Evolutionary conservation across 1,140 invertebrate genomes (phyloP).

Genomic region (Hycleus phaleratus): DNA sequence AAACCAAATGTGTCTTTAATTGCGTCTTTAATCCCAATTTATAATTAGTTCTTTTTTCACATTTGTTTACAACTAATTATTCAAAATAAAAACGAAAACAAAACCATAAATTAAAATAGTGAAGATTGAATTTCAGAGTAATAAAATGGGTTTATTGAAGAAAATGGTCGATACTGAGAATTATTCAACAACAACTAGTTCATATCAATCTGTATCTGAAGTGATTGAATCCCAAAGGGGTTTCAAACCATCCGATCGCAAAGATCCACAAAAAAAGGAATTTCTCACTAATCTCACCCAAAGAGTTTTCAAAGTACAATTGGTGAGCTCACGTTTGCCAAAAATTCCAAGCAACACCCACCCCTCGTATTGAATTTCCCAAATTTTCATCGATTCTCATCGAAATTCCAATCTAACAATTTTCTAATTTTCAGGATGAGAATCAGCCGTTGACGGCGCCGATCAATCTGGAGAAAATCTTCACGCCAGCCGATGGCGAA

Average conservation of each 20-base stretch:
- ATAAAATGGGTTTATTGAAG: conserved; percentile 15
- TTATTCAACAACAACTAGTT: conserved; percentile 16
- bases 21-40: too few species aligned
- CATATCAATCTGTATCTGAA: conserved; percentile 28
- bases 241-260: conserved; percentile 75
- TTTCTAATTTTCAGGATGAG: conserved; percentile 43
- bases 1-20: too few species aligned
- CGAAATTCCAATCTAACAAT: neutral
- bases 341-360: neutral
- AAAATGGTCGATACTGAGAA: conserved; percentile 21
- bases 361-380: conserved; percentile 10
- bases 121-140: conserved; percentile 23
- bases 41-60: too few species aligned
- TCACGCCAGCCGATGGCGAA: conserved; percentile 66
- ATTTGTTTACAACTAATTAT: neutral
- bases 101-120: conserved; percentile 24
- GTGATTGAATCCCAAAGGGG: conserved; percentile 51
- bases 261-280: conserved; percentile 68
- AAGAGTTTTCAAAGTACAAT: conserved; percentile 68
- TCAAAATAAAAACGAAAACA: conserved; percentile 16
- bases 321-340: conserved; percentile 44
- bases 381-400: neutral
- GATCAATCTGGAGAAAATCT: conserved; percentile 75
- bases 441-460: conserved; percentile 41
- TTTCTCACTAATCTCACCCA: conserved; percentile 72